Base-by-base conservation (phyloP, 2,888 invertebrate genomes). In the Machimus atricapillus region DNA sequence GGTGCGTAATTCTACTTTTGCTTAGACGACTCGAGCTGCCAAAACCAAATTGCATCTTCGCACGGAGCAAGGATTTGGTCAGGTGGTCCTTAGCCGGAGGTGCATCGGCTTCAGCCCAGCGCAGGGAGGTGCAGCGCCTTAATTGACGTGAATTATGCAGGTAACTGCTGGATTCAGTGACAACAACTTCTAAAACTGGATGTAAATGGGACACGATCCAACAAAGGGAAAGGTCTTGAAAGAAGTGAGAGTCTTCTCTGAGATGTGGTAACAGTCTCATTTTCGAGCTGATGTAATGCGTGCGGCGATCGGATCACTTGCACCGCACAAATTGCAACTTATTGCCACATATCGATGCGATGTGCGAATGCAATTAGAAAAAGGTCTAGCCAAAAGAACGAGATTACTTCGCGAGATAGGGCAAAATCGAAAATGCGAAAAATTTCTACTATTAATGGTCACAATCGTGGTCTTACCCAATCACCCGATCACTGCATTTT, bases 201-300 rank as follows among this genome's bases (percentile, higher is more conserved):
- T 43, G 40, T 40, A 78, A 43, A 78, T 40, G 37, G 78, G 78
- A 46, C 78, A 27, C 34, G 76, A 76, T 78, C 46, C 23, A 43
- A 43, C n/a, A 78, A 78, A 78, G 78, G 78, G 78, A 78, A 78
- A 78, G 78, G 78, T 78, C 46, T 78, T 19, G 40, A 43, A 19
- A 27, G 43, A 46, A 78, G 78, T 46, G 78, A 78, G 78, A 78
- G 78, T 78, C 37, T 40, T 40, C 40, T 78, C 78, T n/a, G 43
- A 78, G 40, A 43, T 78, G 78, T 43, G 19, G 78, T 78, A 78
- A 78, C 43, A 40, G 37, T 27, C 78, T 43, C 78, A 78, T 78
- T 37, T 78, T 74, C 34, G 73, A 27, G 31, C 43, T 78, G 78
- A 76, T 78, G 78, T 78, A 78, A 78, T 43, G n/a, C 27, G 78